Conservation (phyloP, 2,113 vertebrate genomes). For the Menidia beryllina region DNA sequence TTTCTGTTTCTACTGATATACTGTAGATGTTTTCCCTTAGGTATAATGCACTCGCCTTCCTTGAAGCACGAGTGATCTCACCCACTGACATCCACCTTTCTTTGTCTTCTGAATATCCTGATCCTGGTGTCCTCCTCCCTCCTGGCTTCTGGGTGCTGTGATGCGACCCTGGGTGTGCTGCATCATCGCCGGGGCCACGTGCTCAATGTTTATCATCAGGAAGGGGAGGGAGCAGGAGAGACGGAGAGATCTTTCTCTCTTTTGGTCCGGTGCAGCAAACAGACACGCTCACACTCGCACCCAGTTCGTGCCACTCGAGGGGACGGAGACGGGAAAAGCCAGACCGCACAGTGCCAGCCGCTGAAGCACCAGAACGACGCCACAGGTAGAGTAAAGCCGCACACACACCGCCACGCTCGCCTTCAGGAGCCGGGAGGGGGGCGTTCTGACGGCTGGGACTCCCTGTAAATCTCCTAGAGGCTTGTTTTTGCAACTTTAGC, state of each 20-base stretch:
- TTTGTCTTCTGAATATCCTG: not conserved
- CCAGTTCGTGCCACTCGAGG: conserved; percentile 43
- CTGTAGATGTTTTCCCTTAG: too few relatives aligned
- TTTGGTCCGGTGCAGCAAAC: conserved; percentile 42
- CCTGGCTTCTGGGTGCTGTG: conserved; percentile 21
- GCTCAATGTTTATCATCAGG: conserved; percentile 83
- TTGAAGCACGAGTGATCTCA: conserved; percentile 1
- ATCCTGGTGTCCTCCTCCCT: not conserved
- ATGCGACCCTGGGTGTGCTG: conserved; percentile 59
- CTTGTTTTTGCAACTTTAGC: conserved; percentile 6
- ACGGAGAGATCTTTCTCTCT: conserved; percentile 21
- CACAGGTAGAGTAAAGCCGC: conserved; percentile 63
- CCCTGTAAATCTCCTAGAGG: not conserved
- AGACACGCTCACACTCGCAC: conserved; percentile 40
- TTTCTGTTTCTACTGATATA: too few relatives aligned
- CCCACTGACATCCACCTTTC: not conserved
- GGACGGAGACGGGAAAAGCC: conserved; percentile 24
- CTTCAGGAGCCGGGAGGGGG: not conserved
- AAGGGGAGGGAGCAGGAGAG: conserved; percentile 56
- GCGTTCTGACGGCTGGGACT: not conserved
- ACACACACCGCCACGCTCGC: not conserved
- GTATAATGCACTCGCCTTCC: too few relatives aligned
- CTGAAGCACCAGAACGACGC: conserved; percentile 29
- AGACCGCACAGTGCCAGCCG: not conserved
- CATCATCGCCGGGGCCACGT: conserved; percentile 81